Conservation (phyloP, 2,888 invertebrate species). For the Pimpla rufipes region DNA sequence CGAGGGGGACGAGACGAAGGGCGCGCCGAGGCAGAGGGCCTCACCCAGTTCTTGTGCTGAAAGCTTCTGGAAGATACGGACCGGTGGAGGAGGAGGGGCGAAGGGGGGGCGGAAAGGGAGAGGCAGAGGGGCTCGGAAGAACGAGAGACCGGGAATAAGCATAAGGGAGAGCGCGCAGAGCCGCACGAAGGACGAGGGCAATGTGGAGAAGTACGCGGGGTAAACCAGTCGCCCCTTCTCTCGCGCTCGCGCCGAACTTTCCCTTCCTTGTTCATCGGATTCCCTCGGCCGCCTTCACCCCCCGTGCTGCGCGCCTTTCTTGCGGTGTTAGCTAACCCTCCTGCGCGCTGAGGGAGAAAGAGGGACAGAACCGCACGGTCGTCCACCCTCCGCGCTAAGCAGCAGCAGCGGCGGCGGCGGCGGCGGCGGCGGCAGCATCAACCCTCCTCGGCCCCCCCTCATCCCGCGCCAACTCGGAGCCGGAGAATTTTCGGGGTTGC, state of each 20-base stretch:
- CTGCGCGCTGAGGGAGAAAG: constrained; percentile 42
- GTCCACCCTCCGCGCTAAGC: constrained; percentile 43
- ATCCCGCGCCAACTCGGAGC: constrained; percentile 69
- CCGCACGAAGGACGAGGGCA: constrained; percentile 43
- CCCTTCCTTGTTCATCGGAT: constrained; percentile 37
- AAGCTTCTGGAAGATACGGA: constrained; percentile 39
- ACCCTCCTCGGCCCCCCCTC: too few relatives aligned
- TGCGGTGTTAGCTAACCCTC: constrained; percentile 6
- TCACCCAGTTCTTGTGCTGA: constrained; percentile 50
- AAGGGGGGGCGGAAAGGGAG: constrained; percentile 28
- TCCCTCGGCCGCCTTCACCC: constrained; percentile 33
- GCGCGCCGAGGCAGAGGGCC: constrained; percentile 13
- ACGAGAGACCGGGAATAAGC: constrained; percentile 42
- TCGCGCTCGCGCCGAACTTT: constrained; percentile 47
- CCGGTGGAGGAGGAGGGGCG: constrained; percentile 44
- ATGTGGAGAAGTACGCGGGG: constrained; percentile 34
- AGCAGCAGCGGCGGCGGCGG: background rate
- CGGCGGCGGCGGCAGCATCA: too few relatives aligned
- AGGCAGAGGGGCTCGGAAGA: background rate
- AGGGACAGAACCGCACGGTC: constrained; percentile 50
- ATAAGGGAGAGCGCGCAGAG: constrained; percentile 42
- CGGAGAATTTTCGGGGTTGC: constrained; percentile 82
- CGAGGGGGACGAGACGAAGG: constrained; percentile 38
- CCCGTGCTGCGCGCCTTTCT: constrained; percentile 9
- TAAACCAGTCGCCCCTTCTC: constrained; percentile 42